Percentiles rank a stretch among this genome's conserved stretches.
Evolutionary conservation across 2,888 invertebrate genomes (phyloP).

Genomic region (Bombyx huttoni): DNA sequence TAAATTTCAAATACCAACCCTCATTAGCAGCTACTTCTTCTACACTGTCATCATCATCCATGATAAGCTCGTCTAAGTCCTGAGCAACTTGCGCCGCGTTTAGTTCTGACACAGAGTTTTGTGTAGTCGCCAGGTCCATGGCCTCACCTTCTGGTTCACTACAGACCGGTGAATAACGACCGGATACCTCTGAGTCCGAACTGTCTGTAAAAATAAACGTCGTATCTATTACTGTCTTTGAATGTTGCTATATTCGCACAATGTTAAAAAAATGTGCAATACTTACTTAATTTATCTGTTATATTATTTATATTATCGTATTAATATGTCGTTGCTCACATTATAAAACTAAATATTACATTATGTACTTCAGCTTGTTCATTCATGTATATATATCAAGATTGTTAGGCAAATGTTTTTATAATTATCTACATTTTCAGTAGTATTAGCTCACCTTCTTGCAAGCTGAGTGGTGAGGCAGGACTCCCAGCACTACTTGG

Average conservation of each 20-base stretch:
- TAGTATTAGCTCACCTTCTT: constrained; percentile 32
- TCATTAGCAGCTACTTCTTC: constrained; percentile 33
- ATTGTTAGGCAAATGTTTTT: no score
- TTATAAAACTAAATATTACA: no score
- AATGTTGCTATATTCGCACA: no score
- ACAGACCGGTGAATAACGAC: constrained; percentile 78
- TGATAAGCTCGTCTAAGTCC: constrained; percentile 53
- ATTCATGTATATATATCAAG: no score
- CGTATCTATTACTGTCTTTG: not conserved
- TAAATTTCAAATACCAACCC: constrained; percentile 17
- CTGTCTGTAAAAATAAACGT: constrained; percentile 34
- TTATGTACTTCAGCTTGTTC: no score
- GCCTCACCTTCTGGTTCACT: constrained; percentile 56
- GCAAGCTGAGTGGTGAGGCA: constrained; percentile 55
- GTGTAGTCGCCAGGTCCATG: constrained; percentile 15
- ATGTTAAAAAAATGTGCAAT: no score
- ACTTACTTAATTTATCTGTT: no score
- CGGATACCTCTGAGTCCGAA: constrained; percentile 71
- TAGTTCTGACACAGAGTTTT: constrained; percentile 18
- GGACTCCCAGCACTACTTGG: constrained; percentile 63
- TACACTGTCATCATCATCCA: constrained; percentile 51
- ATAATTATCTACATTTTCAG: not conserved
- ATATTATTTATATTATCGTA: no score
- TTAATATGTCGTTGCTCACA: no score
- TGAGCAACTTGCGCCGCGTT: constrained; percentile 46